Evolutionary conservation across 2,797 vertebrate genomes (phyloP).

Genomic region (Esox masquinongy): DNA sequence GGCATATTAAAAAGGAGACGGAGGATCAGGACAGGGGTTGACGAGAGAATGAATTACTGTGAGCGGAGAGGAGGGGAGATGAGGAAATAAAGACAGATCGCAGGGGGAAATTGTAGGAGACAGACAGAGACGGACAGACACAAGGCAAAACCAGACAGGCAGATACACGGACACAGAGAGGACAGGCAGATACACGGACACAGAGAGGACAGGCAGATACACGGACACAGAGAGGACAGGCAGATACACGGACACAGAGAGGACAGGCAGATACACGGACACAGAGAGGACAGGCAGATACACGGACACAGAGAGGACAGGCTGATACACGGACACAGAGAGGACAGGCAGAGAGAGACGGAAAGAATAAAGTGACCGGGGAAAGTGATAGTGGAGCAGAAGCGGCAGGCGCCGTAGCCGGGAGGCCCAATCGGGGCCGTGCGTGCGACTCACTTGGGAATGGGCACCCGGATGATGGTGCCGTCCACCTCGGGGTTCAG

Average conservation of each 20-base stretch:
- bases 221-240: slow-evolving; percentile 6
- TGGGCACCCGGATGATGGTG: slow-evolving; percentile 88
- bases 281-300: slow-evolving; percentile 4
- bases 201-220: slow-evolving; percentile 10
- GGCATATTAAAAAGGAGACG: background rate
- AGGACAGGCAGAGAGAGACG: slow-evolving; percentile 32
- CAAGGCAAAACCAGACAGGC: background rate
- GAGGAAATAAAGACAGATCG: slow-evolving; percentile 14
- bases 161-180: slow-evolving; percentile 1
- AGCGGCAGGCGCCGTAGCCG: no score
- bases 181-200: no score
- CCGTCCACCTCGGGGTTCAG: slow-evolving; percentile 96
- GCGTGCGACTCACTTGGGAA: slow-evolving; percentile 88
- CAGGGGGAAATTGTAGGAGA: slow-evolving; percentile 17
- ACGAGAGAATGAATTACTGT: background rate
- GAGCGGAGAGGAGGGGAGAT: slow-evolving; percentile 26
- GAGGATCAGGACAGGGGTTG: background rate
- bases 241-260: no score
- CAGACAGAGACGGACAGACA: background rate
- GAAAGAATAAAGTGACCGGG: slow-evolving; percentile 21
- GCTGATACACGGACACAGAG: slow-evolving; percentile 9
- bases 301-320: slow-evolving; percentile 4
- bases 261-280: slow-evolving; percentile 12
- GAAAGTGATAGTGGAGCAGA: background rate
- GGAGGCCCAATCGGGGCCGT: background rate